phyloP scores from a whole-genome alignment of 1,140 invertebrate genomes.

The Drosophila ironensis region DNA sequence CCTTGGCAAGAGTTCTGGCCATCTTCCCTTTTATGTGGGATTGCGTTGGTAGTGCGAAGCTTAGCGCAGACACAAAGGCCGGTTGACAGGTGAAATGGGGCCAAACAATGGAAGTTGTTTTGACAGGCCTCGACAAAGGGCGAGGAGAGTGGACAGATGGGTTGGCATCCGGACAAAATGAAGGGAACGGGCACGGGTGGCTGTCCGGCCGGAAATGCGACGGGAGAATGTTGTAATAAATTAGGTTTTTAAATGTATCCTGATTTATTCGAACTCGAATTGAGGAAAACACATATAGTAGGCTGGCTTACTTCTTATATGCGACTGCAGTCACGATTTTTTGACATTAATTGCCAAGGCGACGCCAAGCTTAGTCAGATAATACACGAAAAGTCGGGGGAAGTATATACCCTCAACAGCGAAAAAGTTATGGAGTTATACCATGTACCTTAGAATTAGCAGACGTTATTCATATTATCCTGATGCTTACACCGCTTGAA shows the following conservation, averaged over 20 bases:
- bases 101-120: conserved; percentile 51
- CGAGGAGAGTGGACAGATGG: conserved; percentile 5
- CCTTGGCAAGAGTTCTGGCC: conserved; percentile 14
- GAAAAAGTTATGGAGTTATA: too few species aligned
- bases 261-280: conserved; percentile 26
- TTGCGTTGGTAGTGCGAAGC: conserved; percentile 45
- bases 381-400: too few species aligned
- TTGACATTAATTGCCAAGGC: conserved; percentile 4
- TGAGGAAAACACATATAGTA: conserved; percentile 3
- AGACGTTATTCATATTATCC: too few species aligned
- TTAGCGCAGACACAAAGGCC: conserved; percentile 45
- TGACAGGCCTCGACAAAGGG: conserved; percentile 39
- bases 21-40: not conserved
- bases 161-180: conserved; percentile 4
- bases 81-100: conserved; percentile 46
- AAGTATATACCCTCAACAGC: not conserved
- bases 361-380: not conserved
- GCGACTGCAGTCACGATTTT: conserved; percentile 27
- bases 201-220: not conserved
- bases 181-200: not conserved
- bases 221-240: conserved; percentile 28
- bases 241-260: conserved; percentile 12
- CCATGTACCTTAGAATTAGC: too few species aligned
- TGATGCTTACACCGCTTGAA: too few species aligned
- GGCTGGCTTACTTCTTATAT: conserved; percentile 3